phyloP scores from a whole-genome alignment of 2,888 invertebrate genomes.

The Torymus tubicola region DNA sequence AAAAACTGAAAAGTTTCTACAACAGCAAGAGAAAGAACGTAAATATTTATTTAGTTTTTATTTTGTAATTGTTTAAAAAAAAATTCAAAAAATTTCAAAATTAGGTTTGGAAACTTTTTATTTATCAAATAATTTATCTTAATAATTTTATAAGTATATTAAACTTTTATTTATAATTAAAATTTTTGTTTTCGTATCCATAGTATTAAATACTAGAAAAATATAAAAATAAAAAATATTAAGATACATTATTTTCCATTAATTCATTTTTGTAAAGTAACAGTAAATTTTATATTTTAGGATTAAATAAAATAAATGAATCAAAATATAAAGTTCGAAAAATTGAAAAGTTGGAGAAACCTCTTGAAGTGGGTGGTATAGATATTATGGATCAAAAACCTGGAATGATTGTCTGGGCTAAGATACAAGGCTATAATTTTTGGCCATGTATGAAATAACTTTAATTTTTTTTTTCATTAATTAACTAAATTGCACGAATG shows the following conservation, averaged over 20 bases:
- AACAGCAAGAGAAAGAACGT: constrained; percentile 58
- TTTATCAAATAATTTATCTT: background rate
- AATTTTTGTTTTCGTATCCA: background rate
- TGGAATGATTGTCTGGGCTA: constrained; percentile 71
- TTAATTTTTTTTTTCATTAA: background rate
- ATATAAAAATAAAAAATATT: too few species aligned
- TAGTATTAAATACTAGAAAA: too few species aligned
- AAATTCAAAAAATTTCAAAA: too few species aligned
- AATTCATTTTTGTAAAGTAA: background rate
- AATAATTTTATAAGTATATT: background rate
- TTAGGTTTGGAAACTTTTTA: background rate
- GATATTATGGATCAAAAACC: constrained; percentile 68
- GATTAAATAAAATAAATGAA: constrained; percentile 36
- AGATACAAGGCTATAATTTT: constrained; percentile 69
- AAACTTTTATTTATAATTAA: constrained; percentile 1
- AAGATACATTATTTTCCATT: too few species aligned
- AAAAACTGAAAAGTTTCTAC: constrained; percentile 63
- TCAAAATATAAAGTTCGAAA: constrained; percentile 20
- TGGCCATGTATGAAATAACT: constrained; percentile 69
- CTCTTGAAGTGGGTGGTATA: constrained; percentile 60
- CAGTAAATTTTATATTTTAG: constrained; percentile 24
- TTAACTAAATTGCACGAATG: too few species aligned
- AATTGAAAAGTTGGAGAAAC: constrained; percentile 51
- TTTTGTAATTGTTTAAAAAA: background rate
- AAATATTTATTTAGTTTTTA: constrained; percentile 54